Evolutionary conservation across 2,113 vertebrate species (phyloP).

Genomic region (Cyprinodon brontotheroides): DNA sequence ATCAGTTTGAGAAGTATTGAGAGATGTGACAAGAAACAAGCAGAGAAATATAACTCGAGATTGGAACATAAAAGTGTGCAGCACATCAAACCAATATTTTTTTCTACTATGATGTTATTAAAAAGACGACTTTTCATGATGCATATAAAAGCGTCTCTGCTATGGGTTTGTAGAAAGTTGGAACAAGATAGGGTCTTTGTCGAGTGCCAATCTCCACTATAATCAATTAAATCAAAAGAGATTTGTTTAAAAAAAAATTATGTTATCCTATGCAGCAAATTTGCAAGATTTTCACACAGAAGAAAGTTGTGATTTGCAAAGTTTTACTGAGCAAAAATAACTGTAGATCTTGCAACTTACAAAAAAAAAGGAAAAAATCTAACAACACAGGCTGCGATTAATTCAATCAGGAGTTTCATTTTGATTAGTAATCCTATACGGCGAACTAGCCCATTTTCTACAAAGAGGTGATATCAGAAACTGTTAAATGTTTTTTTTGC

Average conservation of each 20-base stretch:
- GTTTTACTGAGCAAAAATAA: too few relatives aligned
- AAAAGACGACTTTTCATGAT: conserved; percentile 2
- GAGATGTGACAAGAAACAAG: conserved; percentile 48
- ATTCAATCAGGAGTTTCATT: too few relatives aligned
- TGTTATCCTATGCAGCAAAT: too few relatives aligned
- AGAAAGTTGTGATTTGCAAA: too few relatives aligned
- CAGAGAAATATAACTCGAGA: conserved; percentile 42
- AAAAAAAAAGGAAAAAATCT: too few relatives aligned
- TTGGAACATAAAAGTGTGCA: conserved; percentile 19
- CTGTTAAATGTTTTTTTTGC: too few relatives aligned
- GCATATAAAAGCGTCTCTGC: background rate
- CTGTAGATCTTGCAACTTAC: too few relatives aligned
- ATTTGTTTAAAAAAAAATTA: background rate
- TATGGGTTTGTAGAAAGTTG: background rate
- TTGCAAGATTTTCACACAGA: too few relatives aligned
- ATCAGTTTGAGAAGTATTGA: conserved; percentile 33
- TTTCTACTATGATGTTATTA: conserved; percentile 1
- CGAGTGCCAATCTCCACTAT: background rate
- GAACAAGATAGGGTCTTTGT: background rate
- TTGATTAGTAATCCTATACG: too few relatives aligned
- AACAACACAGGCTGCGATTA: too few relatives aligned
- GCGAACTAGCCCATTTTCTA: too few relatives aligned
- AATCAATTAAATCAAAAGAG: background rate
- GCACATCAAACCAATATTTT: conserved; percentile 4
- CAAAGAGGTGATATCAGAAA: too few relatives aligned